These are phyloP conservation scores for Acipenser ruthenus DNA, from an alignment of 2,797 vertebrate species.

Conservation along the genomic window DNA sequence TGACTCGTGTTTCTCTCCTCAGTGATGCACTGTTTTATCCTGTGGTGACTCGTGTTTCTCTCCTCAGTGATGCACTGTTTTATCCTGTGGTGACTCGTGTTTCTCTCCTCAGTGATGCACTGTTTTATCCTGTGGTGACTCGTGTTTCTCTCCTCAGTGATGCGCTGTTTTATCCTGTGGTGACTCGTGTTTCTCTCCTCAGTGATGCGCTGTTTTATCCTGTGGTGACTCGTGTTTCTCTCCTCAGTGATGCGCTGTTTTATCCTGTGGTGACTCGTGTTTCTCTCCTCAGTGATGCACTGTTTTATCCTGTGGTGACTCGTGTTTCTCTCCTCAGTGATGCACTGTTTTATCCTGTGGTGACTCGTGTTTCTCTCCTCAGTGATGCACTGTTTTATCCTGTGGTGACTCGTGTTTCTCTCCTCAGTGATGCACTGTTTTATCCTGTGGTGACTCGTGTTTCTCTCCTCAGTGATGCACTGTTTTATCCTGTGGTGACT, in stretches of 20 bases:
- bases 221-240: background rate
- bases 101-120: slow-evolving; percentile 67
- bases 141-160: no score
- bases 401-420: slow-evolving; percentile 14
- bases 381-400: background rate
- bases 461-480: no score
- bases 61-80: background rate
- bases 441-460: no score
- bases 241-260: background rate
- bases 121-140: no score
- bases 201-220: no score
- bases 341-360: slow-evolving; percentile 4
- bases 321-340: background rate
- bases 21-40: background rate
- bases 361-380: background rate
- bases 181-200: no score
- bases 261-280: background rate
- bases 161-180: no score
- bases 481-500: no score
- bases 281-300: background rate
- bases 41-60: slow-evolving; percentile 8
- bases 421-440: no score
- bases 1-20: background rate
- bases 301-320: background rate
- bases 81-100: slow-evolving; percentile 13